These are phyloP conservation scores for Peromyscus aztecus DNA, from an alignment of 2,797 vertebrate genomes.

Conservation along the genomic window DNA sequence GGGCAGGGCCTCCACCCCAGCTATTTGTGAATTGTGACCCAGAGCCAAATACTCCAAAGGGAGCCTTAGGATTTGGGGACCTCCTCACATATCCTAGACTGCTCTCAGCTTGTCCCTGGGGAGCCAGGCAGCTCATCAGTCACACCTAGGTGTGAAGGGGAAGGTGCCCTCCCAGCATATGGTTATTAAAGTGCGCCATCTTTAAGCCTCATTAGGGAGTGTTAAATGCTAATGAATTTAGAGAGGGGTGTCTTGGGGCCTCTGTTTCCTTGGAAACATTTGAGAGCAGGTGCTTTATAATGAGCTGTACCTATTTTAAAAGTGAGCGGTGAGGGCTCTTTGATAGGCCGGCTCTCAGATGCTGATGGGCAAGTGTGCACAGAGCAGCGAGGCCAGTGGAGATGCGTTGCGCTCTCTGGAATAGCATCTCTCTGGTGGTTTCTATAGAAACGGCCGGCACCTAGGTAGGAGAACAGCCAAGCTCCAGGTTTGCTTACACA, in stretches of 20 bases:
- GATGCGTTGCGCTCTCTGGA: constrained; percentile 72
- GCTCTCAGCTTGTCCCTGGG: not conserved
- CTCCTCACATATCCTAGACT: not conserved
- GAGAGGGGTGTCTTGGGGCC: constrained; percentile 81
- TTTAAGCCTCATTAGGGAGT: constrained; percentile 84
- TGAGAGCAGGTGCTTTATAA: constrained; percentile 85
- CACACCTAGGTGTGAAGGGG: constrained; percentile 51
- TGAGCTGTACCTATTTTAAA: constrained; percentile 86
- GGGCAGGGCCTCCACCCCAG: not conserved
- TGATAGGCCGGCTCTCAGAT: constrained; percentile 86
- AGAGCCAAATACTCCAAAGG: not conserved
- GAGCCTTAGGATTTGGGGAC: too few species aligned
- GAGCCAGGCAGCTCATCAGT: not conserved
- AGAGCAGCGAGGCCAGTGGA: constrained; percentile 80
- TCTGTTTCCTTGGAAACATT: constrained; percentile 89
- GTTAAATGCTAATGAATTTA: constrained; percentile 86
- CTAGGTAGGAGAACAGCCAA: constrained; percentile 78
- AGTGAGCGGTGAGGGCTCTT: constrained; percentile 82
- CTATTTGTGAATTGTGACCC: not conserved
- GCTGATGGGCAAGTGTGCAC: constrained; percentile 83
- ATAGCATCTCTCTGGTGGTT: constrained; percentile 83
- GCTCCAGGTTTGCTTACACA: constrained; percentile 76
- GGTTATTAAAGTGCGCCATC: constrained; percentile 73
- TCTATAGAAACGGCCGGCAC: constrained; percentile 88
- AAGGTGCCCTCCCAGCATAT: constrained; percentile 48